These are phyloP conservation scores for Riptortus pedestris DNA, from an alignment of 1,140 invertebrate species.

Conservation along the genomic window DNA sequence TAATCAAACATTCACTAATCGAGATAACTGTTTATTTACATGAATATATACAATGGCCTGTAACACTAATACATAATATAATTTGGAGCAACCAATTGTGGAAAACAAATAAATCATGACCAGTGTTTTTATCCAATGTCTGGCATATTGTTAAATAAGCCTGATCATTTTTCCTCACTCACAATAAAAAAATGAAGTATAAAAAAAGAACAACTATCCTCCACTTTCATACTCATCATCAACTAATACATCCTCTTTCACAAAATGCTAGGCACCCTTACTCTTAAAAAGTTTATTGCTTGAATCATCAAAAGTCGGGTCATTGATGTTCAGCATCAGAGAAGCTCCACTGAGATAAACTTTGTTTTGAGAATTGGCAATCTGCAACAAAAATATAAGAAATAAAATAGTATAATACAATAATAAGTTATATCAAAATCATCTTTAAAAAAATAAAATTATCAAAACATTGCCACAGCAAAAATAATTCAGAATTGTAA, in stretches of 20 bases:
- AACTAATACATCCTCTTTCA: background rate
- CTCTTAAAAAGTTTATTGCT: slow-evolving; percentile 55
- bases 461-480: too few species aligned
- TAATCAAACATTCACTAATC: too few species aligned
- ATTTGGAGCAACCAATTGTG: too few species aligned
- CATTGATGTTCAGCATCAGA: slow-evolving; percentile 95
- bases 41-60: too few species aligned
- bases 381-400: slow-evolving; percentile 52
- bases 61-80: too few species aligned
- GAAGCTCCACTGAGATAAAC: slow-evolving; percentile 86
- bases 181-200: background rate
- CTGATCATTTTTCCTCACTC: slow-evolving; percentile 12
- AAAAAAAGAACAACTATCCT: background rate
- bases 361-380: slow-evolving; percentile 87
- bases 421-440: too few species aligned
- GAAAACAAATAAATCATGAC: background rate
- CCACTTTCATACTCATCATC: background rate
- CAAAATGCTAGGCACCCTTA: slow-evolving; percentile 27
- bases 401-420: too few species aligned
- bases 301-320: slow-evolving; percentile 81
- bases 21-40: too few species aligned
- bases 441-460: too few species aligned
- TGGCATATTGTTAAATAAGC: background rate
- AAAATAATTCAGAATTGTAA: too few species aligned
- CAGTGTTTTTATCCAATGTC: background rate